phyloP scores from a whole-genome alignment of 2,797 vertebrate genomes.

The Phataginus tricuspis region DNA sequence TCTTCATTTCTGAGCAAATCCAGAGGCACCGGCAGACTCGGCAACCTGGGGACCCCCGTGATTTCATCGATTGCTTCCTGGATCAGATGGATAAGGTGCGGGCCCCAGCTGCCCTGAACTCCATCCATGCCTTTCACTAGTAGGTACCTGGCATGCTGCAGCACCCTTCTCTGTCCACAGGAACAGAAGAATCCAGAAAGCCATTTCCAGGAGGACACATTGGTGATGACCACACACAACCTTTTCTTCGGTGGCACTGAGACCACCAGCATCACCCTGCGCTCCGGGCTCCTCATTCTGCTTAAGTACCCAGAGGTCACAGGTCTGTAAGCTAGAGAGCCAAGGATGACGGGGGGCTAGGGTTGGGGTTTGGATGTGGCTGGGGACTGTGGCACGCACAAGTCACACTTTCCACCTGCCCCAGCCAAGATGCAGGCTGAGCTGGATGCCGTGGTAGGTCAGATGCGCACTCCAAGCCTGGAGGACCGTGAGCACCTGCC shows the following conservation, averaged over 20 bases:
- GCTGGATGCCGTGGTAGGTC: background rate
- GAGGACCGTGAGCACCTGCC: background rate
- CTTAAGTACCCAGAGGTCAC: slow-evolving; percentile 67
- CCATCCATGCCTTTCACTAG: background rate
- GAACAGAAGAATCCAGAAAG: slow-evolving; percentile 44
- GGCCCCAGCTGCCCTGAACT: background rate
- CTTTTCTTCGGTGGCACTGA: slow-evolving; percentile 72
- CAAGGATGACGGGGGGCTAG: background rate
- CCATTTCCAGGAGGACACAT: slow-evolving; percentile 61
- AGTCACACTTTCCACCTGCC: background rate
- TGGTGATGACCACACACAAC: slow-evolving; percentile 67
- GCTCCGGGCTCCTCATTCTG: slow-evolving; percentile 70
- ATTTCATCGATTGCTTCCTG: slow-evolving; percentile 86
- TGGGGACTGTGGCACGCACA: fast-evolving
- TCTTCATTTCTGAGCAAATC: slow-evolving; percentile 84
- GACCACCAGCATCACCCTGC: slow-evolving; percentile 70
- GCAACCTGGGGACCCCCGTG: slow-evolving; percentile 83
- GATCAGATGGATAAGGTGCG: slow-evolving; percentile 86
- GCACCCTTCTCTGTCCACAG: background rate
- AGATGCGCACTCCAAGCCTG: background rate
- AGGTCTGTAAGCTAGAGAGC: background rate
- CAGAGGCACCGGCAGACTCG: slow-evolving; percentile 83
- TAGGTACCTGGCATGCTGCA: fast-evolving
- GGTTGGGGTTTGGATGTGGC: background rate
- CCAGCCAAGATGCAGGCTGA: slow-evolving; percentile 51